phyloP scores from a whole-genome alignment of 2,797 vertebrate genomes.

The Danionella dracula region DNA sequence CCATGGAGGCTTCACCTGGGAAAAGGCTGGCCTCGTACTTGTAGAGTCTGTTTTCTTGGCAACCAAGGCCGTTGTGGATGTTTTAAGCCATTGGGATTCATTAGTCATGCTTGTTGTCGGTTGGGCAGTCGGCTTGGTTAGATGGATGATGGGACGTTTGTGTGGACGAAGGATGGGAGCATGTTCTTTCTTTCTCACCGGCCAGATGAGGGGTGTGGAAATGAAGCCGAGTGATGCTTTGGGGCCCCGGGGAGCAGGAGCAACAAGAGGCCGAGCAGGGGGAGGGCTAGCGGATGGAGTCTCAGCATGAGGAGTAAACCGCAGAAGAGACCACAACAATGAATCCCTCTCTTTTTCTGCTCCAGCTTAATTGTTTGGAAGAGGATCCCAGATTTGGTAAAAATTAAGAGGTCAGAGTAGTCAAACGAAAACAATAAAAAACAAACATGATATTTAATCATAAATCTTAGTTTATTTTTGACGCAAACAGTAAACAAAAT shows the following conservation, averaged over 20 bases:
- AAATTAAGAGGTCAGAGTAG: constrained; percentile 46
- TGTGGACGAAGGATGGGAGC: constrained; percentile 39
- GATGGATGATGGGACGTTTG: constrained; percentile 41
- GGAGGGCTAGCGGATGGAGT: constrained; percentile 25
- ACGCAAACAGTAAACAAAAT: too few species aligned
- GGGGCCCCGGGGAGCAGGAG: constrained; percentile 45
- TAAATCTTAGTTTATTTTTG: too few species aligned
- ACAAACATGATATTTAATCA: too few species aligned
- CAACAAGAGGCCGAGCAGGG: constrained; percentile 33
- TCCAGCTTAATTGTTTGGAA: constrained; percentile 29
- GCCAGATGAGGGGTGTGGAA: constrained; percentile 77
- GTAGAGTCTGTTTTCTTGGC: constrained; percentile 41
- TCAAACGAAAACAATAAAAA: too few species aligned
- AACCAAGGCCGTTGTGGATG: constrained; percentile 39
- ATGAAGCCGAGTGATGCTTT: constrained; percentile 75
- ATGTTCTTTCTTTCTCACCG: constrained; percentile 69
- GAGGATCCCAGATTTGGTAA: constrained; percentile 42
- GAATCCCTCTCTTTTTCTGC: constrained; percentile 63
- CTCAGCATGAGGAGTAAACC: constrained; percentile 38
- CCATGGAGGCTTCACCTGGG: constrained; percentile 32
- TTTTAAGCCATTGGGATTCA: constrained; percentile 42
- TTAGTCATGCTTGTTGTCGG: constrained; percentile 24
- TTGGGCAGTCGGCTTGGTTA: constrained; percentile 60
- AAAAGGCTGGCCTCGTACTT: constrained; percentile 20
- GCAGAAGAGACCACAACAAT: constrained; percentile 54